Base-by-base conservation (phyloP, 2,113 vertebrate species). In the Bujurquina vittata region DNA sequence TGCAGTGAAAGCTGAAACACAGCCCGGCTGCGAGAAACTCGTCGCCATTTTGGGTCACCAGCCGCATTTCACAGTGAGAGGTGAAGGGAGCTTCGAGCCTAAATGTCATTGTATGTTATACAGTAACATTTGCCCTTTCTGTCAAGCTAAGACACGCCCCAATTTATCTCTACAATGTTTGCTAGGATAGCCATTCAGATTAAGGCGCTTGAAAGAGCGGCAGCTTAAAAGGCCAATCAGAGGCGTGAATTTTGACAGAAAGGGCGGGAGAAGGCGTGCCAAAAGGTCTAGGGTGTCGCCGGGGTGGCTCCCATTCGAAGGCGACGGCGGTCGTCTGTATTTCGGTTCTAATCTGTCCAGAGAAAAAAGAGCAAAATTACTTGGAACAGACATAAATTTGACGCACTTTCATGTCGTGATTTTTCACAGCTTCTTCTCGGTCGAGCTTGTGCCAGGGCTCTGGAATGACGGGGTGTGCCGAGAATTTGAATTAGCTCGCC, bases 291-390 rank as follows among this genome's bases (percentile, higher is more conserved):
- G 95, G 95, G 96, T 96, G 95, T 96, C 95, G 95, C 94, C 95
- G 91, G 40, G 86, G 92, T 87, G 93, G 94, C 92, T 95, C 93
- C 90, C 88, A 94, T 96, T 95, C 93, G 94, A 95, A 96, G 96
- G 95, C 96, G 96, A 94, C 95, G 94, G 96, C 91, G 94, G 95
- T 95, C 94, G 95, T 95, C 95, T 92, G 10, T 91, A 80, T 92
- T 93, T 95, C 87, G 84, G 90, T 74, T 69, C 60, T 90, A 88
- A 93, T 91, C 89, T 90, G 74, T 67, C n/a, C 26, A 22, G 79
- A 59, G 83, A 62, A 79, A 77, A 61, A 52, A 15, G 5, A 62
- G 22, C 54, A 55, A 83, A 79, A 85, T 77, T 81, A 76, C 59
- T 65, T 58, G 57, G 2, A 72, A 12, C 56, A 37, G 83, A 79